Evolutionary conservation across 2,113 vertebrate genomes (phyloP).

Genomic region (Notiomystis cincta): DNA sequence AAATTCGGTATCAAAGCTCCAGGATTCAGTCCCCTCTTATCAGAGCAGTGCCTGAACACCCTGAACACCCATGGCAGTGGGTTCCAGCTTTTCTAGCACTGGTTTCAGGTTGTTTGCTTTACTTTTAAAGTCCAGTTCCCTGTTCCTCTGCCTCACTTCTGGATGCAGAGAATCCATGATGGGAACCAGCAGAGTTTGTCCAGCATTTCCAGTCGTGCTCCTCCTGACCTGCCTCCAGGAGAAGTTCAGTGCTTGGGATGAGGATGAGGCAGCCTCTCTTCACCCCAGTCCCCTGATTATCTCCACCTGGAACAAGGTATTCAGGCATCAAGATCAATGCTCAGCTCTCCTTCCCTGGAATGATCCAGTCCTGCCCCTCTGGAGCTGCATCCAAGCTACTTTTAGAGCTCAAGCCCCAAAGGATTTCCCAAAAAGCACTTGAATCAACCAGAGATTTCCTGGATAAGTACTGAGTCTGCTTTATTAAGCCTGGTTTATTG

Average conservation of each 20-base stretch:
- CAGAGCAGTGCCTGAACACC: background rate
- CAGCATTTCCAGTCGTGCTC: fast-evolving
- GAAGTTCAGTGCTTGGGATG: background rate
- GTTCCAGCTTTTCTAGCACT: background rate
- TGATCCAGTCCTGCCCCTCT: background rate
- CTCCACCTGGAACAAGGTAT: background rate
- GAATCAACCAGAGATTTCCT: background rate
- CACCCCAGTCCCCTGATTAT: background rate
- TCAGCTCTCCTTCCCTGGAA: background rate
- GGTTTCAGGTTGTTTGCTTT: background rate
- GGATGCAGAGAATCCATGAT: background rate
- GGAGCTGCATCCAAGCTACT: background rate
- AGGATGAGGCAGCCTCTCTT: background rate
- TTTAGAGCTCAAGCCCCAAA: background rate
- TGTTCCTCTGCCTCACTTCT: background rate
- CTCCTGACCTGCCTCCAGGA: background rate
- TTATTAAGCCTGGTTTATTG: background rate
- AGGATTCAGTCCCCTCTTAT: background rate
- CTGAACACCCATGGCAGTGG: background rate
- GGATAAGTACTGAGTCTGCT: background rate
- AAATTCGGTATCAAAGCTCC: background rate
- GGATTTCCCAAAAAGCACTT: background rate
- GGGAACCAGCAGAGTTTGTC: background rate
- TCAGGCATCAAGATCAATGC: background rate
- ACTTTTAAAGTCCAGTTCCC: background rate